Percentiles rank a stretch among this genome's conserved stretches.
phyloP scores from a whole-genome alignment of 2,113 vertebrate species.

The Mystacornis crossleyi region DNA sequence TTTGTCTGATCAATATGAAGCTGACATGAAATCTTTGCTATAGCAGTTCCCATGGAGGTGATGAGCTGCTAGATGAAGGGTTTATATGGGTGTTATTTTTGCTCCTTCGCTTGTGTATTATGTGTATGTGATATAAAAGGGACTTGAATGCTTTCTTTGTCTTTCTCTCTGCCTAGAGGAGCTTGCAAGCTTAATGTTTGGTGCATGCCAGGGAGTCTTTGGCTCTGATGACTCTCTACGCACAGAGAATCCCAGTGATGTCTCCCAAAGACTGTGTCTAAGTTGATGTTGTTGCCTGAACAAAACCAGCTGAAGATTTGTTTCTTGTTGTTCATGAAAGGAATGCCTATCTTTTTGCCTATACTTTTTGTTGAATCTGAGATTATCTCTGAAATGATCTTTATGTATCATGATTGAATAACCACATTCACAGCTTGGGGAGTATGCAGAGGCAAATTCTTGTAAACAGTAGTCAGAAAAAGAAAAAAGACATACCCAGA shows the following conservation, averaged over 20 bases:
- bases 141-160: conserved; percentile 13
- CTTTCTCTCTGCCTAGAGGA: neutral
- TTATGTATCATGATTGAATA: neutral
- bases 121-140: neutral
- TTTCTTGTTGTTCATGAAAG: neutral
- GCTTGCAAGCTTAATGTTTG: neutral
- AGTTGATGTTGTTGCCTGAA: neutral
- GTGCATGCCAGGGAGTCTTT: neutral
- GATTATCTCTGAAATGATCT: neutral
- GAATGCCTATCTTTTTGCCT: neutral
- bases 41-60: neutral
- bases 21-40: neutral
- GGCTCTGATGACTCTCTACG: neutral
- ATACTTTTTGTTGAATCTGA: neutral
- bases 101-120: neutral
- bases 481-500: neutral
- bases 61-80: neutral
- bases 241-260: neutral
- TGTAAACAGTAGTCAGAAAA: neutral
- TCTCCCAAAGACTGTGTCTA: neutral
- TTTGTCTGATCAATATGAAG: conserved; percentile 17
- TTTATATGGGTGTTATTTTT: conserved; percentile 14
- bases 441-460: neutral
- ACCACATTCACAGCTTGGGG: neutral
- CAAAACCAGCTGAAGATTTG: neutral